Base-by-base conservation (phyloP, 2,888 invertebrate species). In the Eupithecia subfuscata region DNA sequence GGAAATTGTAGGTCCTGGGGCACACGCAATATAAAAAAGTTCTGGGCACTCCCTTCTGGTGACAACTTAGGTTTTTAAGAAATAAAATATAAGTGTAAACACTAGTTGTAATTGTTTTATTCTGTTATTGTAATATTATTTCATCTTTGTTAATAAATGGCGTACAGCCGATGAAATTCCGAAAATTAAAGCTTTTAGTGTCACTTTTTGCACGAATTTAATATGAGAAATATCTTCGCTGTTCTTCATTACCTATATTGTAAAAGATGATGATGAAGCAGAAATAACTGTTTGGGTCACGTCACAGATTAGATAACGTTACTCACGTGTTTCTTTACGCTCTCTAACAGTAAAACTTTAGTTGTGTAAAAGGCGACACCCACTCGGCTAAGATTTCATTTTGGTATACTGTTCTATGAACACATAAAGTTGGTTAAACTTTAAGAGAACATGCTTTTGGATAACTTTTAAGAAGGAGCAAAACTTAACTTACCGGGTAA, bases 401-500 rank as follows among this genome's bases (percentile, higher is more conserved):
- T 22, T 56, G 60, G 14, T 25, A 25, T 25, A 25, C 25, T 25
- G 25, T 25, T 60, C 25, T 60, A 25, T 25, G 60, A 14, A 14
- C 60, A 60, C 60, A 5, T 60, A 25, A n/a, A 11, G 25, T 67
- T 40, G 9, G 34, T 67, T 65, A 1, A 67, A 40, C 37, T 37
- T 67, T 67, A n/a, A 12, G n/a, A 74, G 70, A 69, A 70, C 68
- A 69, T 71, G 69, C 22, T 56, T 74, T 74, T 69, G 68, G 70
- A 72, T 75, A 75, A 69, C 75, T 68, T 71, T 77, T 9, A 25
- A 69, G 63, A 70, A 70, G 60, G 65, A 16, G n/a, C 65, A 75
- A 73, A 75, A 75, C 68, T 86, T 40, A 68, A 68, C 68, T 89
- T 85, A 92, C 93, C 82, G 89, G 87, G 76, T 88, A 92, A 18